phyloP scores from a whole-genome alignment of 1,140 invertebrate species.

The Stegodyphus mimosarum region DNA sequence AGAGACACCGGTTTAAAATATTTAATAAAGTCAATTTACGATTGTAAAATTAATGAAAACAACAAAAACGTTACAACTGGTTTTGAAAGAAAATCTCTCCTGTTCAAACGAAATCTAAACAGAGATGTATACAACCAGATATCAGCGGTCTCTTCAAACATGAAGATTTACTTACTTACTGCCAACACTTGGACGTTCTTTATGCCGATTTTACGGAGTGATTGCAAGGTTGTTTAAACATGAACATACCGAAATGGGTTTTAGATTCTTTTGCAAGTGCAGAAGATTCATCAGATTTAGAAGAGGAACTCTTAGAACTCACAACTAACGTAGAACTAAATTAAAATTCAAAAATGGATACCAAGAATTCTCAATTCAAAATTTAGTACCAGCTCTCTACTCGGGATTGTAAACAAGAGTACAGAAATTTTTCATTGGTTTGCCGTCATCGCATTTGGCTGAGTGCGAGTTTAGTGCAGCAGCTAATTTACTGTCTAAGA shows the following conservation, averaged over 20 bases:
- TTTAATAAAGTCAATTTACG: too few relatives aligned
- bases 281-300: neutral
- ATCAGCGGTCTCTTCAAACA: too few relatives aligned
- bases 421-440: too few relatives aligned
- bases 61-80: too few relatives aligned
- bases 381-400: neutral
- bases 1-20: too few relatives aligned
- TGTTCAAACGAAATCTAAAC: too few relatives aligned
- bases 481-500: neutral
- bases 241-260: neutral
- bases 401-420: too few relatives aligned
- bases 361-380: neutral
- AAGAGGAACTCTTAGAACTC: neutral
- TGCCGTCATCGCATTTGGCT: neutral
- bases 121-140: too few relatives aligned
- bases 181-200: neutral
- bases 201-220: neutral
- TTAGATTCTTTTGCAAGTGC: neutral
- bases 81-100: too few relatives aligned
- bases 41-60: too few relatives aligned
- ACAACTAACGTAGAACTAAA: neutral
- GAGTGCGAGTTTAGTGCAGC: neutral
- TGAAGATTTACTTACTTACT: too few relatives aligned
- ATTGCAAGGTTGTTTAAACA: neutral
- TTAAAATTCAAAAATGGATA: neutral